Conservation (phyloP, 2,888 invertebrate genomes). For the Stomorhina lunata region DNA sequence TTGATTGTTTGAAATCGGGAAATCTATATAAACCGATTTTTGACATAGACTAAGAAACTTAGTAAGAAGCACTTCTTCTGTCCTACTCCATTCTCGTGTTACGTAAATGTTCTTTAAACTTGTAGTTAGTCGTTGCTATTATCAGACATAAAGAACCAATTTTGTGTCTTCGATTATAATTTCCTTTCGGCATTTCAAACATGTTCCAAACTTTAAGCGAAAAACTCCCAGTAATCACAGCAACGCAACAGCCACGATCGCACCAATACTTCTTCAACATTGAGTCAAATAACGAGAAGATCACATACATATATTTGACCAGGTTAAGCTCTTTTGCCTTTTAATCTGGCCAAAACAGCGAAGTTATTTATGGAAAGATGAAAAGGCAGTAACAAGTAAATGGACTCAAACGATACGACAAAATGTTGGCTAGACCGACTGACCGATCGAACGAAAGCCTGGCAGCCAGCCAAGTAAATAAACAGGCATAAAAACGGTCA, state of each 20-base stretch:
- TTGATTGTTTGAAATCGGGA: no score
- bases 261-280: not conserved
- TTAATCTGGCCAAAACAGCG: slow-evolving; percentile 38
- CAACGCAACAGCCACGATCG: slow-evolving; percentile 8
- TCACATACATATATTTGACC: slow-evolving; percentile 25
- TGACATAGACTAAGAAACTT: no score
- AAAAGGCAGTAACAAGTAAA: slow-evolving; percentile 46
- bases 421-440: slow-evolving; percentile 43
- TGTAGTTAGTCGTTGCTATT: not conserved
- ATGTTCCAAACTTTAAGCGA: slow-evolving; percentile 30
- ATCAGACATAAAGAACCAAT: slow-evolving; percentile 33
- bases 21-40: no score
- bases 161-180: slow-evolving; percentile 46
- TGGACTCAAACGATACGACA: slow-evolving; percentile 51
- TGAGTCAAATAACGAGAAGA: slow-evolving; percentile 14
- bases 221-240: not conserved
- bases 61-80: no score
- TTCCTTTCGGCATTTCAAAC: slow-evolving; percentile 54
- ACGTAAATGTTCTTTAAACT: not conserved
- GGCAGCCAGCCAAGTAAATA: not conserved
- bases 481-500: not conserved
- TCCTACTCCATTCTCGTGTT: no score
- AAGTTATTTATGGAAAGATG: slow-evolving; percentile 51
- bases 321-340: slow-evolving; percentile 53
- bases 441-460: not conserved